Percentiles rank a stretch among this genome's conserved stretches.
These are phyloP conservation scores for Charanyca ferruginea DNA, from an alignment of 2,888 invertebrate species.

Conservation along the genomic window DNA sequence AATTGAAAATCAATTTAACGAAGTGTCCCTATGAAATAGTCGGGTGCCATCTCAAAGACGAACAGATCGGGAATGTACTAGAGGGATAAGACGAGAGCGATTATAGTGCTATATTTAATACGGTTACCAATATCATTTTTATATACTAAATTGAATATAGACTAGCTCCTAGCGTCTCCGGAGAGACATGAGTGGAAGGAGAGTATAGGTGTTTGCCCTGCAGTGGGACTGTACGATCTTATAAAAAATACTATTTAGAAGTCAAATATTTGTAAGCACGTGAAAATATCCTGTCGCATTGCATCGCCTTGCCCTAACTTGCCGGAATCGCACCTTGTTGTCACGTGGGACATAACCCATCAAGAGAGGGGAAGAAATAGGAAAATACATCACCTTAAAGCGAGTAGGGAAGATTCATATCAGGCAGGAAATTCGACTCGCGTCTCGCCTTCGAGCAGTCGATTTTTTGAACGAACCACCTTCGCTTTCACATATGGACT, in stretches of 20 bases:
- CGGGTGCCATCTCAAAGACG: conserved; percentile 71
- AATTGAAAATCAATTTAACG: conserved; percentile 90
- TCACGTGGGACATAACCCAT: conserved; percentile 69
- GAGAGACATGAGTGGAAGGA: not conserved
- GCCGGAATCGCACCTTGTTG: conserved; percentile 61
- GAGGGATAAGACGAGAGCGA: conserved; percentile 12
- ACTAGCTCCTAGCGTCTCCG: not conserved
- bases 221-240: not conserved
- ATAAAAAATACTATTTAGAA: not conserved
- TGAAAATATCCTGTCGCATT: conserved; percentile 24
- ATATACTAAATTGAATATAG: not conserved
- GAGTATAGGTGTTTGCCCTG: not conserved
- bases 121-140: too few species aligned
- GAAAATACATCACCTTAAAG: conserved; percentile 91
- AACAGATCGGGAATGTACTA: conserved; percentile 56
- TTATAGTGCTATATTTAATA: conserved; percentile 21
- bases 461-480: conserved; percentile 86
- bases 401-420: conserved; percentile 91
- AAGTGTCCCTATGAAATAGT: conserved; percentile 81
- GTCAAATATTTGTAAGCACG: not conserved
- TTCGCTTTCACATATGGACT: conserved; percentile 87
- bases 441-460: conserved; percentile 82
- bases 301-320: conserved; percentile 39
- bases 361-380: conserved; percentile 84
- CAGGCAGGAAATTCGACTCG: conserved; percentile 89